Percentiles rank a stretch among this genome's conserved stretches.
Evolutionary conservation across 2,888 invertebrate species (phyloP).

Genomic region (Plebejus argus): DNA sequence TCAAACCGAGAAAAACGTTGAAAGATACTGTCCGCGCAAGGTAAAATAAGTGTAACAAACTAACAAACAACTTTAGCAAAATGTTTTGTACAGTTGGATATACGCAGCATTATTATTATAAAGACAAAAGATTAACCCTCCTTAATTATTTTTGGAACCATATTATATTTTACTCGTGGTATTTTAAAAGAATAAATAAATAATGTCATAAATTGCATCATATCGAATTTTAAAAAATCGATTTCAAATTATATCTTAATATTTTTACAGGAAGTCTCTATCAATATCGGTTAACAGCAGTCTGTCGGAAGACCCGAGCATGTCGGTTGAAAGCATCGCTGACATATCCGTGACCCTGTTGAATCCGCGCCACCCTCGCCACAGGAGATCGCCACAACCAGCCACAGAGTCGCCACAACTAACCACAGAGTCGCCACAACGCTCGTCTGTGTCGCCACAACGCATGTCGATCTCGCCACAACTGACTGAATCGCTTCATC

Average conservation of each 20-base stretch:
- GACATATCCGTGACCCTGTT: constrained; percentile 69
- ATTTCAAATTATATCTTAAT: background rate
- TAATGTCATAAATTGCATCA: too few species aligned
- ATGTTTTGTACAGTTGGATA: too few species aligned
- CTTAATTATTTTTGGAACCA: too few species aligned
- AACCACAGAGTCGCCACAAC: background rate
- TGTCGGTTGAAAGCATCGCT: constrained; percentile 70
- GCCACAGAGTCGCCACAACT: background rate
- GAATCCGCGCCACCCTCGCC: constrained; percentile 55
- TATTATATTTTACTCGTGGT: too few species aligned
- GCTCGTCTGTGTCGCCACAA: background rate
- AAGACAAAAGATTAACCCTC: too few species aligned
- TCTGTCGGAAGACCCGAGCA: constrained; percentile 69
- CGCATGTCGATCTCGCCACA: background rate
- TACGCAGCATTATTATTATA: too few species aligned
- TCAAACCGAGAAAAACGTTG: constrained; percentile 54
- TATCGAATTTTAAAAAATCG: background rate
- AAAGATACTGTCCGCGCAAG: constrained; percentile 69
- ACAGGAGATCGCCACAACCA: constrained; percentile 15
- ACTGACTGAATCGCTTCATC: background rate
- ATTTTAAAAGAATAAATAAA: too few species aligned
- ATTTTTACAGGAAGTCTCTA: constrained; percentile 56
- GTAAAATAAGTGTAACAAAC: constrained; percentile 46
- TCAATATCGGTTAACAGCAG: constrained; percentile 73
- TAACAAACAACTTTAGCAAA: too few species aligned